Evolutionary conservation across 1,140 invertebrate genomes (phyloP).

Genomic region (Drosophila novamexicana): DNA sequence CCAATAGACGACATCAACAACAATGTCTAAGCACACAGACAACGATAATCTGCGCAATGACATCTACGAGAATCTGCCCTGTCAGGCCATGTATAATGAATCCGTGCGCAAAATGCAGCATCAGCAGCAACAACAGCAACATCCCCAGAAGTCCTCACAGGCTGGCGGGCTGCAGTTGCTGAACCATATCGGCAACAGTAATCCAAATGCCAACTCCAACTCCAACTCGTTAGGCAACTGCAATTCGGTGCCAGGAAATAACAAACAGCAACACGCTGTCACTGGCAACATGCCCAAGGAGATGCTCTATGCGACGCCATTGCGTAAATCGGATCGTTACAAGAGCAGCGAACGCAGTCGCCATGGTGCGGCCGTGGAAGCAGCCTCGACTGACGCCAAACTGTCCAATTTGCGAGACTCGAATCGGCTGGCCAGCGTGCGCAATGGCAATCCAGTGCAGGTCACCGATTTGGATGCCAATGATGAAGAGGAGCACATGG

Average conservation of each 20-base stretch:
- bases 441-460: constrained; percentile 74
- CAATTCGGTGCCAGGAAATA: constrained; percentile 49
- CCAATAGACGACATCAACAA: constrained; percentile 15
- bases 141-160: constrained; percentile 37
- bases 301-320: constrained; percentile 82
- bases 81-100: constrained; percentile 84
- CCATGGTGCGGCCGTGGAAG: constrained; percentile 22
- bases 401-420: constrained; percentile 71
- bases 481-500: constrained; percentile 46
- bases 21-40: constrained; percentile 83
- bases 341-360: constrained; percentile 79
- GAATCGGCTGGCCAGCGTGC: constrained; percentile 64
- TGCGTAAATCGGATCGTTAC: constrained; percentile 83
- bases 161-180: constrained; percentile 18
- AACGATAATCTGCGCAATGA: constrained; percentile 84
- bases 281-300: constrained; percentile 75
- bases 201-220: constrained; percentile 73
- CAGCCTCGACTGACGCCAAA: constrained; percentile 54
- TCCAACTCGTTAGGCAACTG: constrained; percentile 57
- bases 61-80: constrained; percentile 83
- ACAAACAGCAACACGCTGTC: constrained; percentile 42
- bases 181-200: constrained; percentile 40
- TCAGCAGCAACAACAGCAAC: constrained; percentile 48
- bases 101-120: constrained; percentile 83
- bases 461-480: constrained; percentile 79